phyloP scores from a whole-genome alignment of 2,888 invertebrate genomes.

The Chloroclystis v-ata region DNA sequence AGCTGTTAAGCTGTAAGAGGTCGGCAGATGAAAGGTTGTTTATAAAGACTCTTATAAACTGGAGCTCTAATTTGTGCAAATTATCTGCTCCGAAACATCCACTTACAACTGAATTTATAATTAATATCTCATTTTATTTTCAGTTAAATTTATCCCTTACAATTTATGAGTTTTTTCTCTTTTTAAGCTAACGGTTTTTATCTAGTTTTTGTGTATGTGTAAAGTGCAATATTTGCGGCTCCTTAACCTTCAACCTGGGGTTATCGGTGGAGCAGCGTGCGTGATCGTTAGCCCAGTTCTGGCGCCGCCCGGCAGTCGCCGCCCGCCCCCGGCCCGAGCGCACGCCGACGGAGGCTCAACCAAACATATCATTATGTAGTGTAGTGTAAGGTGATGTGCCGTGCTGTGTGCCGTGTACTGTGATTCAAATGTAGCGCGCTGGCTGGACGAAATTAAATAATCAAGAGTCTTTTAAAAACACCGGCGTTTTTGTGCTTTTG shows the following conservation, averaged over 20 bases:
- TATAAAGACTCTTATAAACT: not conserved
- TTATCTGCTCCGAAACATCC: too few relatives aligned
- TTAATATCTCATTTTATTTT: too few relatives aligned
- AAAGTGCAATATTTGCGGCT: slow-evolving; percentile 23
- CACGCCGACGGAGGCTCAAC: slow-evolving; percentile 55
- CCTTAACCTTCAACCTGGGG: slow-evolving; percentile 40
- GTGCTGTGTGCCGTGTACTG: not conserved
- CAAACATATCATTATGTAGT: slow-evolving; percentile 63
- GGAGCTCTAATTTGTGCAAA: too few relatives aligned
- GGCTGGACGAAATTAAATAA: too few relatives aligned
- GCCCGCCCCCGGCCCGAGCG: slow-evolving; percentile 56
- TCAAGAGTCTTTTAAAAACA: too few relatives aligned
- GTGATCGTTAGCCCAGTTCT: slow-evolving; percentile 69
- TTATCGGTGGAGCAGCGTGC: slow-evolving; percentile 48
- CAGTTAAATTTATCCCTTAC: too few relatives aligned
- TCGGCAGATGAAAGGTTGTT: not conserved
- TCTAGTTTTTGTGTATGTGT: too few relatives aligned
- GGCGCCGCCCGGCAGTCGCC: slow-evolving; percentile 55
- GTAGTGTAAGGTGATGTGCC: slow-evolving; percentile 23
- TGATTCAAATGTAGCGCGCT: not conserved
- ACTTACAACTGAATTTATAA: too few relatives aligned
- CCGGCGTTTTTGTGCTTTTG: too few relatives aligned
- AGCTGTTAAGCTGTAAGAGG: not conserved
- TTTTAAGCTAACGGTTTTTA: too few relatives aligned
- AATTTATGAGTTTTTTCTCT: too few relatives aligned